Percentiles rank a stretch among this genome's conserved stretches.
Conservation (phyloP, 2,888 invertebrate species). For the Drosophila leonis region DNA sequence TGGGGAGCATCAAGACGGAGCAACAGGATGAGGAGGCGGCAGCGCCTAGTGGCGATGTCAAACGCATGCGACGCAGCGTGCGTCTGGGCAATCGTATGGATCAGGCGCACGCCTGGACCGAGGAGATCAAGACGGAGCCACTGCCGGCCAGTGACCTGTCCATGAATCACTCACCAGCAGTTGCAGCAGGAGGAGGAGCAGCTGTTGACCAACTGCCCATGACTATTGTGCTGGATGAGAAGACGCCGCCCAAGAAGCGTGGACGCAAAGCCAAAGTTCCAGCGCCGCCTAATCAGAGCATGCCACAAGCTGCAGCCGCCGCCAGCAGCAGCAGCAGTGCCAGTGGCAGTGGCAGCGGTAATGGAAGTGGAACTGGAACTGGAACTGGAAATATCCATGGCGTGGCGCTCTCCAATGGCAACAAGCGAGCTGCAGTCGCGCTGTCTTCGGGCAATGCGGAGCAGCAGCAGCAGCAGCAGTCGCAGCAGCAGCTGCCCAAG, state of each 20-base stretch:
- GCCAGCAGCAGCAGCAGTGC: slow-evolving; percentile 21
- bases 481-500: slow-evolving; percentile 75
- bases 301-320: slow-evolving; percentile 2
- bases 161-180: neutral
- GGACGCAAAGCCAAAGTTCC: slow-evolving; percentile 83
- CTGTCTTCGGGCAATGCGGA: neutral
- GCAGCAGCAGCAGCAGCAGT: slow-evolving; percentile 6
- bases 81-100: slow-evolving; percentile 83
- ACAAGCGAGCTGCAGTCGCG: slow-evolving; percentile 43
- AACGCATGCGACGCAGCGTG: slow-evolving; percentile 82
- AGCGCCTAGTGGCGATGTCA: slow-evolving; percentile 69
- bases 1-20: slow-evolving; percentile 62
- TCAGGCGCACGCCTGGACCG: slow-evolving; percentile 39
- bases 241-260: slow-evolving; percentile 84
- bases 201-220: neutral
- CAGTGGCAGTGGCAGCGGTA: slow-evolving; percentile 2
- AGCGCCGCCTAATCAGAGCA: slow-evolving; percentile 7
- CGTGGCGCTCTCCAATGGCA: slow-evolving; percentile 51
- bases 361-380: slow-evolving; percentile 15
- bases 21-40: slow-evolving; percentile 50
- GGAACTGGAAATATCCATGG: neutral
- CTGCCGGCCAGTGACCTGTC: slow-evolving; percentile 29
- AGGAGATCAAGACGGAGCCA: slow-evolving; percentile 69
- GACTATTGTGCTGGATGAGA: slow-evolving; percentile 65
- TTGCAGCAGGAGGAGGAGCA: neutral